Base-by-base conservation (phyloP, 1,140 invertebrate species). In the Octopus sinensis region DNA sequence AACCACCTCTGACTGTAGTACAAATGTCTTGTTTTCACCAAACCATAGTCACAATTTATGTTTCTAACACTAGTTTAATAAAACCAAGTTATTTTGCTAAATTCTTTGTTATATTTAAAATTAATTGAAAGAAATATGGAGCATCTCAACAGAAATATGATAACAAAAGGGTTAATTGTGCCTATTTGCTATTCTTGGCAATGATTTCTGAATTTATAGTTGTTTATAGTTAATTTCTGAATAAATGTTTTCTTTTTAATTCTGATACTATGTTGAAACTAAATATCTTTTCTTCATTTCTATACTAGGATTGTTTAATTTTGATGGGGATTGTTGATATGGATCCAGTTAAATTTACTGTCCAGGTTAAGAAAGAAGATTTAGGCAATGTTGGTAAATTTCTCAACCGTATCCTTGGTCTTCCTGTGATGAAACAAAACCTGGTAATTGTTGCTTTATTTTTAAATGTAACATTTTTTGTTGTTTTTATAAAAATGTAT, bases 391-490 rank as follows among this genome's bases (percentile, higher is more conserved):
- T 89, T 51, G 85, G 85, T 12, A 88, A 86, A 79, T 89, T 89
- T 78, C 86, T 89, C 51, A 89, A 89, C 80, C 84, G 88, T 75
- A 88, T 89, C 54, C 85, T 89, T 4, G 88, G 88, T n/a, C 82
- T 89, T 12, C 81, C 79, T 77, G 87, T 88, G 4, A 82, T 83
- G 30, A 85, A 86, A 82, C 88, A 89, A 80, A 89, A 89, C 76
- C 77, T 88, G 84, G 88, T 89, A 82, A 85, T 85, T 73, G 7
- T 62, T 62, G 30, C 30, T 43, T 73, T 4, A 5, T 30, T 79
- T n/a, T 13, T 17, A 2, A 2, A 77, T 12, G 30, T 51, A n/a
- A n/a, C 10, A 77, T 23, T 12, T 10, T 13, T 13, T n/a, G 76
- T 53, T 43, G 10, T 17, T 52, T 79, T 81, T 81, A 30, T 81